Conservation (phyloP, 2,113 vertebrate genomes). For the Lepisosteus oculatus region DNA sequence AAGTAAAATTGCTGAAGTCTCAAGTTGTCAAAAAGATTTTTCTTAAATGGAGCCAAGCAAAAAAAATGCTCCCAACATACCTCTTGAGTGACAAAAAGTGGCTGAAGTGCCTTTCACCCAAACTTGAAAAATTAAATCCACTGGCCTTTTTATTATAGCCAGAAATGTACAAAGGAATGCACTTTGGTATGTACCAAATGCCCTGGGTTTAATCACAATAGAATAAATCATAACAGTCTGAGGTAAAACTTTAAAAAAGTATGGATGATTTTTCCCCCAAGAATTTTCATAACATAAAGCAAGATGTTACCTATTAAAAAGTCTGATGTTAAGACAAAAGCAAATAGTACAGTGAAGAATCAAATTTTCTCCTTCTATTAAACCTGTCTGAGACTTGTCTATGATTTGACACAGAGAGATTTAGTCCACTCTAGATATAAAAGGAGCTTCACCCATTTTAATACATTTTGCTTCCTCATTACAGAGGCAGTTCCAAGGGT, state of each 20-base stretch:
- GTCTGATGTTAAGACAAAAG: conserved; percentile 63
- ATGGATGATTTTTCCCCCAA: conserved; percentile 63
- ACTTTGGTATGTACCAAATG: conserved; percentile 99
- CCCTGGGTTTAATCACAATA: conserved; percentile 83
- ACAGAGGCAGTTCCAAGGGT: too few relatives aligned
- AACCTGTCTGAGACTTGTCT: not conserved
- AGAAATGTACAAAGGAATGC: conserved; percentile 92
- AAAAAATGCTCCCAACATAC: conserved; percentile 55
- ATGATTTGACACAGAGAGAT: not conserved
- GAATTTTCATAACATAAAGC: conserved; percentile 56
- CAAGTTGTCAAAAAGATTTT: conserved; percentile 53
- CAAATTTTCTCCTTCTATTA: conserved; percentile 15
- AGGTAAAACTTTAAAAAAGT: conserved; percentile 69
- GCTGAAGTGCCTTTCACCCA: conserved; percentile 75
- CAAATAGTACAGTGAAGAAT: conserved; percentile 51
- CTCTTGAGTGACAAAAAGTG: conserved; percentile 67
- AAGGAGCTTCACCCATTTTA: not conserved
- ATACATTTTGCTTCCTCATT: not conserved
- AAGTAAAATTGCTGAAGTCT: conserved; percentile 61
- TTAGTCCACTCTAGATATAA: not conserved
- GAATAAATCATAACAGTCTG: conserved; percentile 66
- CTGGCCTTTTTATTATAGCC: conserved; percentile 67
- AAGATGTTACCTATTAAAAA: conserved; percentile 59
- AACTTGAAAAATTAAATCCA: conserved; percentile 67
- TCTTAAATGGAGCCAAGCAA: conserved; percentile 50